Conservation (phyloP, 64 coral and sea anemone genomes). For the Catalaphyllia jardinei region DNA sequence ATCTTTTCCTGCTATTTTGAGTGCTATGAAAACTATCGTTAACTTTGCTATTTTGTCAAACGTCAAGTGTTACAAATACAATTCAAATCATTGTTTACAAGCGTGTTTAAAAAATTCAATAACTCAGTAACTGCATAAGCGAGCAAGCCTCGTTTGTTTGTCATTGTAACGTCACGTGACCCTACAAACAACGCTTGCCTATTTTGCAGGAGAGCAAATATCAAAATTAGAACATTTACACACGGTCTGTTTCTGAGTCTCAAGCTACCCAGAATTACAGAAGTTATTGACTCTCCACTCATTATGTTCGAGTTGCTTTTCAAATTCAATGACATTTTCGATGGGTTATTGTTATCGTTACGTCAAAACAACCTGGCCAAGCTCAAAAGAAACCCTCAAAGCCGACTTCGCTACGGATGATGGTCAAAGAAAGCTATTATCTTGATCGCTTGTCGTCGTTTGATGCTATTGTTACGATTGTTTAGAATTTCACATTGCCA, state of each 20-base stretch:
- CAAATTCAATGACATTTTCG: conserved; percentile 6
- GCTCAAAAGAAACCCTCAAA: background rate
- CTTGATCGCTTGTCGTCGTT: conserved; percentile 9
- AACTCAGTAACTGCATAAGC: no score
- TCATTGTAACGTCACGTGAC: no score
- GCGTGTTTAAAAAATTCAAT: no score
- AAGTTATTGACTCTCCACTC: conserved; percentile 9
- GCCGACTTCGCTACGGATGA: background rate
- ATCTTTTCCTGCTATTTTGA: background rate
- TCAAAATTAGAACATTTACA: no score
- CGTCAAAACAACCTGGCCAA: background rate
- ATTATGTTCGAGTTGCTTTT: background rate
- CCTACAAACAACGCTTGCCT: no score
- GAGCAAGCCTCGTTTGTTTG: no score
- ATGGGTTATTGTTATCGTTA: background rate
- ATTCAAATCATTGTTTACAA: no score
- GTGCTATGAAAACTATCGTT: background rate
- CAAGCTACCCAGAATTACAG: no score
- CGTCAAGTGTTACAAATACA: no score
- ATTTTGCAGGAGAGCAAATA: no score
- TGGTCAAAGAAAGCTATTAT: conserved; percentile 13
- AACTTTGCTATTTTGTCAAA: no score
- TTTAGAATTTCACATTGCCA: conserved; percentile 1
- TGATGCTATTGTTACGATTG: conserved; percentile 23
- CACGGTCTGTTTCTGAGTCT: no score